Conservation (phyloP, 2,888 invertebrate genomes). For the Taphrorychus bicolor region DNA sequence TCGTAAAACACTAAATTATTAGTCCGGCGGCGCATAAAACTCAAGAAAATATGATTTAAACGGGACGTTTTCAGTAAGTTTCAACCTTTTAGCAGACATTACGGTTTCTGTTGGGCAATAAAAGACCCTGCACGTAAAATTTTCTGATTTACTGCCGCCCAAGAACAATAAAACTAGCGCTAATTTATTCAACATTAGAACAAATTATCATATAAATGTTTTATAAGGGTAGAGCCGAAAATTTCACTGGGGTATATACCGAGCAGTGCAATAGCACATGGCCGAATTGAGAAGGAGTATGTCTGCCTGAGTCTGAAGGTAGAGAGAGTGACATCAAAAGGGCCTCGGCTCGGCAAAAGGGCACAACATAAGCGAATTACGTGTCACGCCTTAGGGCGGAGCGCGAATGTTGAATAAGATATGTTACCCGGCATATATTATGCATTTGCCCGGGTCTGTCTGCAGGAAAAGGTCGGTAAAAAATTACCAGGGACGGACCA, state of each 20-base stretch:
- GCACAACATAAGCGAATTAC: constrained; percentile 49
- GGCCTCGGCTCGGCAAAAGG: constrained; percentile 35
- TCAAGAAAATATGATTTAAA: constrained; percentile 30
- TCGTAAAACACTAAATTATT: constrained; percentile 21
- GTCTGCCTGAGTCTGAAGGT: constrained; percentile 7
- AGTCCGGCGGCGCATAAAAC: constrained; percentile 13
- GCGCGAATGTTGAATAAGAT: constrained; percentile 55
- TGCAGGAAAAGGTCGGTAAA: constrained; percentile 38
- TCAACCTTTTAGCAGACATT: constrained; percentile 29
- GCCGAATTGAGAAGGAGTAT: neutral
- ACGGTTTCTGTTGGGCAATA: constrained; percentile 16
- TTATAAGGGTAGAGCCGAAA: no score
- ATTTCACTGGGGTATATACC: no score
- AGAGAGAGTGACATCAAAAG: constrained; percentile 23
- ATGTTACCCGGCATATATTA: constrained; percentile 56
- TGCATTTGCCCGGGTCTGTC: constrained; percentile 50
- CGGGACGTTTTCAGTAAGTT: constrained; percentile 33
- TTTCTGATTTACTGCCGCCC: constrained; percentile 20
- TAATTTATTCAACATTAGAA: constrained; percentile 18
- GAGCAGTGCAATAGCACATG: no score
- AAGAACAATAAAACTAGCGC: constrained; percentile 18
- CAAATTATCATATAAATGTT: neutral
- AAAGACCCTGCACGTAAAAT: constrained; percentile 23
- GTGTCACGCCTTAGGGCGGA: constrained; percentile 55
- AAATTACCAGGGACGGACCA: constrained; percentile 11